Evolutionary conservation across 1,140 invertebrate genomes (phyloP).

Genomic region (Neodiprion pinetum): DNA sequence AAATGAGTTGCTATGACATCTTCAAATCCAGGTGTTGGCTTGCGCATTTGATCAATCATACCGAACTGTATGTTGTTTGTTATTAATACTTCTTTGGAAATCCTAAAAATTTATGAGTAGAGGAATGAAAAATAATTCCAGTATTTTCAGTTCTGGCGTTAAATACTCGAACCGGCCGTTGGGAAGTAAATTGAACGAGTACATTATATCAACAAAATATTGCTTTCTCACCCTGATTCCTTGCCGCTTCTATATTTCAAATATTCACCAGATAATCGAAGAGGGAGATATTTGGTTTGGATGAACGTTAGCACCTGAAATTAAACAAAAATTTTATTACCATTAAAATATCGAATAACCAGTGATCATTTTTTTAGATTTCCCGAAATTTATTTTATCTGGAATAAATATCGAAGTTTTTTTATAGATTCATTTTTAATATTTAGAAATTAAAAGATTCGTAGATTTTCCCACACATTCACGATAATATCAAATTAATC

Average conservation of each 20-base stretch:
- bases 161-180: background rate
- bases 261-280: background rate
- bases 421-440: no score
- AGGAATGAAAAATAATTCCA: background rate
- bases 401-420: no score
- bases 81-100: background rate
- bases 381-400: no score
- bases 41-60: background rate
- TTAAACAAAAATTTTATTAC: background rate
- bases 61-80: background rate
- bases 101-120: background rate
- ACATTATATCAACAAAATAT: no score
- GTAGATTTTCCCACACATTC: no score
- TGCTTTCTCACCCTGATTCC: background rate
- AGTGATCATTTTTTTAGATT: no score
- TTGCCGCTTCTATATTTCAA: background rate
- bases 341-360: background rate
- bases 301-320: background rate
- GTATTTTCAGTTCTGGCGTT: background rate
- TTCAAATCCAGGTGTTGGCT: background rate
- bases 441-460: no score
- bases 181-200: background rate
- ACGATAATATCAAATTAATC: no score
- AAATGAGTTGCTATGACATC: background rate
- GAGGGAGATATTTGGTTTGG: background rate